Evolutionary conservation across 2,888 invertebrate species (phyloP), one percentile per base, ranked within the genome.

Genomic region (Latrodectus hesperus): DNA sequence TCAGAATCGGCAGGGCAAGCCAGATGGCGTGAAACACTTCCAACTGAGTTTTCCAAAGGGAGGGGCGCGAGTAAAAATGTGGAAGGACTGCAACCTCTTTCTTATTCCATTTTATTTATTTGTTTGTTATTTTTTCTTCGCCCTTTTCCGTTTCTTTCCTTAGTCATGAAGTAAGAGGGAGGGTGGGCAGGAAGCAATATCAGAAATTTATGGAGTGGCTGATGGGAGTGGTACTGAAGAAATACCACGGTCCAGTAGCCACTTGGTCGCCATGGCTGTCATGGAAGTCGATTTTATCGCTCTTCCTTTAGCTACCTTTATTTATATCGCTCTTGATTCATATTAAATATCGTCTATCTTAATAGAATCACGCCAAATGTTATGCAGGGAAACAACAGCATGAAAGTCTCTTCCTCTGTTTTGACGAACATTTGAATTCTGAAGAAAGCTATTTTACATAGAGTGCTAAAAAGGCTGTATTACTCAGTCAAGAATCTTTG

Each of bases 301-400:
- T 55, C 38, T 26, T n/a, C 74, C 73, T 52, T 55, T 77, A 53
- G 17, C 11, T 12, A 67, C n/a, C 55, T 55, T 79, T 85, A 85
- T 78, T 85, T 85, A 73, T 79, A 75, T 74, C 72, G 26, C 68
- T 70, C 74, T 85, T 70, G 85, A 85, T 85, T 85, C 80, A 85
- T 80, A 80, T 80, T 85, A 75, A 84, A 84, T 85, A 85, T 80
- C 64, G 80, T 80, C 78, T 85, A 80, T 85, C 80, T 80, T 85
- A 85, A 85, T 75, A 75, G 80, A 85, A 84, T 84, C 84, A 73
- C 64, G 55, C 75, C 64, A 65, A 60, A 71, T 76, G 84, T 52
- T 65, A 72, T 70, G 51, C 72, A 51, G 74, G 79, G 77, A 73
- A 81, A 73, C 73, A 81, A 74, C 26, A 38, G 5, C 38, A 38